These are phyloP conservation scores for Porites australiensis DNA, from an alignment of 64 coral and sea anemone genomes.

Conservation along the genomic window DNA sequence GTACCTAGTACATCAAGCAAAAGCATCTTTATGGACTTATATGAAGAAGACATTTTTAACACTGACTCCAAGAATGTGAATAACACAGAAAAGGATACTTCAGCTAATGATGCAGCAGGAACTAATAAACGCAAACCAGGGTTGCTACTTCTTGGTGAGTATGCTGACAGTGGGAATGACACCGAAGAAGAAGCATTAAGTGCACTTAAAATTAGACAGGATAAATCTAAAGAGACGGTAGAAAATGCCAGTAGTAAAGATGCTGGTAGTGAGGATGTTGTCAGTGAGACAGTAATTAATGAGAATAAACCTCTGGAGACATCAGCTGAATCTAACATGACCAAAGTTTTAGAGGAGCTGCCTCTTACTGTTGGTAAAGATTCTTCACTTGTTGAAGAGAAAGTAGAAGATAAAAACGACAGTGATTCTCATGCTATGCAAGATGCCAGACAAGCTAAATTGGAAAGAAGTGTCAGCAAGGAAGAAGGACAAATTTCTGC, in stretches of 20 bases:
- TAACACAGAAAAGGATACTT: not conserved
- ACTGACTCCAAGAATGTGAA: not conserved
- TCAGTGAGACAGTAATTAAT: not conserved
- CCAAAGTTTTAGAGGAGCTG: not conserved
- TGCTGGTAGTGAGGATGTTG: not conserved
- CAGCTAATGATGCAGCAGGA: not conserved
- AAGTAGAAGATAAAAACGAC: not conserved
- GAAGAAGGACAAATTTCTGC: constrained; percentile 49
- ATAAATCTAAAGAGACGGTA: not conserved
- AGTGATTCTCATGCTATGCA: not conserved
- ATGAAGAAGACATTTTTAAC: not conserved
- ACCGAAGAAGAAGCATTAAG: constrained; percentile 16
- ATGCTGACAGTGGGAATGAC: constrained; percentile 20
- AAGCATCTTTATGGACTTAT: constrained; percentile 17
- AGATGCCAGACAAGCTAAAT: not conserved
- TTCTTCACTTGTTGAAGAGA: not conserved
- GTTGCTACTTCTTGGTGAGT: constrained; percentile 9
- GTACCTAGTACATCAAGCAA: constrained; percentile 1
- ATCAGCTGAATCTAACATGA: not conserved
- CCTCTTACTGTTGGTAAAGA: not conserved
- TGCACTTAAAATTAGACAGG: not conserved
- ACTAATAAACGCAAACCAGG: not conserved
- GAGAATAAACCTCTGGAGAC: not conserved
- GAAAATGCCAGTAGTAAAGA: not conserved
- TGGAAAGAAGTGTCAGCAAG: not conserved